phyloP scores from a whole-genome alignment of 2,888 invertebrate species.

The Euproctis similis region DNA sequence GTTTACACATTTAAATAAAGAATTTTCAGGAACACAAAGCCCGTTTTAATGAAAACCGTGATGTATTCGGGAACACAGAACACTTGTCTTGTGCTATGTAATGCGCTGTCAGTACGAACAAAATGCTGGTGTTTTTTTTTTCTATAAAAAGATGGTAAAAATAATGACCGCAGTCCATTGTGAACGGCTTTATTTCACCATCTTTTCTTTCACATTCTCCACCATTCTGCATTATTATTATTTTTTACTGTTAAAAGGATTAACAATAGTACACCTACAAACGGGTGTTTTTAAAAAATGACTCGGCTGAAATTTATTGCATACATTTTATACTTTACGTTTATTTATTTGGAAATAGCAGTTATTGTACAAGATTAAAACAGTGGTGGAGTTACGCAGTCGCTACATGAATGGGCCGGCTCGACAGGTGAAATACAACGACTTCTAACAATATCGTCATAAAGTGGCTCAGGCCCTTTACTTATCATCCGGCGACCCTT shows the following conservation, averaged over 20 bases:
- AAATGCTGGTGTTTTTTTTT: constrained; percentile 51
- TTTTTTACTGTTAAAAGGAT: constrained; percentile 67
- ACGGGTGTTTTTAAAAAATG: constrained; percentile 36
- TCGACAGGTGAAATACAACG: no score
- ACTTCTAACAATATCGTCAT: no score
- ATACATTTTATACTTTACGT: constrained; percentile 15
- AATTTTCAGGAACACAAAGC: constrained; percentile 35
- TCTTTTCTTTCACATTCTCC: constrained; percentile 64
- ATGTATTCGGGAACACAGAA: constrained; percentile 46
- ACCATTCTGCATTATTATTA: no score
- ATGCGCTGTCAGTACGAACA: constrained; percentile 63
- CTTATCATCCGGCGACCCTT: no score
- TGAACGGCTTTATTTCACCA: constrained; percentile 47
- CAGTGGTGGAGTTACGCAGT: no score
- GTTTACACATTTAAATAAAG: no score
- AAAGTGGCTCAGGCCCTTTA: no score
- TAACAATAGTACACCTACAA: constrained; percentile 61
- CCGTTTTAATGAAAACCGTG: constrained; percentile 44
- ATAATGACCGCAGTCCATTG: constrained; percentile 61
- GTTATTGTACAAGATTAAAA: no score
- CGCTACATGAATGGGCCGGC: no score
- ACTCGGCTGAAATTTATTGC: constrained; percentile 37
- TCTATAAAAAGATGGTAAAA: constrained; percentile 53
- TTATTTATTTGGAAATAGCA: no score
- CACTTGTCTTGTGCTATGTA: constrained; percentile 65